These are phyloP conservation scores for Papilio polytes DNA, from an alignment of 1,140 invertebrate species.

Conservation along the genomic window DNA sequence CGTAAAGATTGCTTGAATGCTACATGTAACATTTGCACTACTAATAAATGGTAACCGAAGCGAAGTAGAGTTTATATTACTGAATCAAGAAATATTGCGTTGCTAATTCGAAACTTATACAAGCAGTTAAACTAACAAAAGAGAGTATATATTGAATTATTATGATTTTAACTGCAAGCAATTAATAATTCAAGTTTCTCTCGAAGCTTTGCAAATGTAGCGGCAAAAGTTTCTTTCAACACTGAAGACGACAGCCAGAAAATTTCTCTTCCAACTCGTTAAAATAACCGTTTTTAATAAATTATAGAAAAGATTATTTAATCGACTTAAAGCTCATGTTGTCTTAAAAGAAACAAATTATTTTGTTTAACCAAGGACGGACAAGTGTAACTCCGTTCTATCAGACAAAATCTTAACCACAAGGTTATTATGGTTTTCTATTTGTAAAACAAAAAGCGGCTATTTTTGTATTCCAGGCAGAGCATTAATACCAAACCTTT, in stretches of 20 bases:
- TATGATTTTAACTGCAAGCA: neutral
- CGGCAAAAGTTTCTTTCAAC: neutral
- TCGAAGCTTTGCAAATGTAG: neutral
- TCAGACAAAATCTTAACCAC: no score
- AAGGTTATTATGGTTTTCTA: no score
- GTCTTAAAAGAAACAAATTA: no score
- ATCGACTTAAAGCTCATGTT: no score
- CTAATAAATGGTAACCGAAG: no score
- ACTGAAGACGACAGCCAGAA: neutral
- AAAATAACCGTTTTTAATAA: neutral
- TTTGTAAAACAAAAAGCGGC: neutral
- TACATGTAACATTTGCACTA: no score
- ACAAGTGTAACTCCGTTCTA: no score
- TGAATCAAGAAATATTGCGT: neutral
- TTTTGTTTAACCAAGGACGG: no score
- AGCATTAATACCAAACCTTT: neutral
- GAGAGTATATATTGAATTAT: neutral
- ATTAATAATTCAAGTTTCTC: neutral
- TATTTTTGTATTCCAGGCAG: neutral
- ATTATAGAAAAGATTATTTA: no score
- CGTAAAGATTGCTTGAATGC: no score
- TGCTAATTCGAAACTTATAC: neutral
- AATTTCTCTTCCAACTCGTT: neutral
- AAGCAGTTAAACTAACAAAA: neutral
- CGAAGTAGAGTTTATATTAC: no score